Percentiles rank a stretch among this genome's conserved stretches.
Conservation (phyloP, 2,888 invertebrate genomes). For the Diloba caeruleocephala region DNA sequence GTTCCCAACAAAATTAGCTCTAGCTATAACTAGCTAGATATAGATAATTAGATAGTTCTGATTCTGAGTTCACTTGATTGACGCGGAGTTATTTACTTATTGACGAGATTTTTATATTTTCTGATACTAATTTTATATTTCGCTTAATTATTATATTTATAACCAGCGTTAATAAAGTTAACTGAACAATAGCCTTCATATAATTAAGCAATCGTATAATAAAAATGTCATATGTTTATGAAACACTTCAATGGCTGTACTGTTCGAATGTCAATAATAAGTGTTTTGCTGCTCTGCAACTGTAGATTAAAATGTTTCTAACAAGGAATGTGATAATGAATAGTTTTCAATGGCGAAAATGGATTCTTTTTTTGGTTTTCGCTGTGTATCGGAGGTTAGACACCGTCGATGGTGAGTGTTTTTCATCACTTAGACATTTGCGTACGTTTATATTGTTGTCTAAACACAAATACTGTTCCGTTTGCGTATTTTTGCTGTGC, state of each 20-base stretch:
- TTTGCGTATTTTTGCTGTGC: conserved; percentile 12
- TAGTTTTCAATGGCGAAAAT: conserved; percentile 72
- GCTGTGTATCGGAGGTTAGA: conserved; percentile 69
- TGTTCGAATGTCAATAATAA: conserved; percentile 72
- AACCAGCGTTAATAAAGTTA: conserved; percentile 7
- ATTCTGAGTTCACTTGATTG: conserved; percentile 19
- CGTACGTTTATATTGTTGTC: conserved; percentile 22
- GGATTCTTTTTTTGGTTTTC: conserved; percentile 74
- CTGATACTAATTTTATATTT: conserved; percentile 18
- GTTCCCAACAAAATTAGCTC: too few relatives aligned
- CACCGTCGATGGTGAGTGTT: conserved; percentile 74
- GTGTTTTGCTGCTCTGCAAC: conserved; percentile 70
- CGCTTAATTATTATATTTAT: conserved; percentile 1
- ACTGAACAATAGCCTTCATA: conserved; percentile 1
- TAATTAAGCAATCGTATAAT: conserved; percentile 27
- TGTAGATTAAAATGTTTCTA: conserved; percentile 73
- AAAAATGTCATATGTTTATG: conserved; percentile 73
- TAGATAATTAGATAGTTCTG: too few relatives aligned
- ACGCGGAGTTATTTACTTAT: conserved; percentile 44
- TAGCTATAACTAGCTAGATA: too few relatives aligned
- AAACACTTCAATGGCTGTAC: conserved; percentile 78
- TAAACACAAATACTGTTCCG: conserved; percentile 31
- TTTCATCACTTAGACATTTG: conserved; percentile 41
- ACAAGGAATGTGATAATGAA: conserved; percentile 75
- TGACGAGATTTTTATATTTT: conserved; percentile 31